phyloP scores from a whole-genome alignment of 2,797 vertebrate species.

The Octomys mimax region DNA sequence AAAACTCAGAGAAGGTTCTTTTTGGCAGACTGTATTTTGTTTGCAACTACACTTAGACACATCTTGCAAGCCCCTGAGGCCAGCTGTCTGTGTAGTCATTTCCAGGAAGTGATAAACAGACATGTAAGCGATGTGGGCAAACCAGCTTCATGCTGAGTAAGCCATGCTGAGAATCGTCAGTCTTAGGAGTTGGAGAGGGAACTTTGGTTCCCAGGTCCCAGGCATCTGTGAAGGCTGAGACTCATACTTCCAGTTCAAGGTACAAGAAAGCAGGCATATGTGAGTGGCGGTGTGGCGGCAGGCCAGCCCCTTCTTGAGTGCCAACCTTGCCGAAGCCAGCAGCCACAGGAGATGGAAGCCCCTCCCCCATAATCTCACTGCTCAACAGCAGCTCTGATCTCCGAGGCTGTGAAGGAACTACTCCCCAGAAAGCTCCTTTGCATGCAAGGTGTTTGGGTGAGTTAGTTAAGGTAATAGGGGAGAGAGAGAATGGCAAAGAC shows the following conservation, averaged over 20 bases:
- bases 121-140: accelerated
- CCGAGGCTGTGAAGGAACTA: background rate
- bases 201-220: background rate
- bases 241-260: background rate
- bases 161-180: background rate
- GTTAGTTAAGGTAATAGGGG: background rate
- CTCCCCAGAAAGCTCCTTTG: background rate
- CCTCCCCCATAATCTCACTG: too few species aligned
- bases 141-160: background rate
- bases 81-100: background rate
- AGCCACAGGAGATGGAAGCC: background rate
- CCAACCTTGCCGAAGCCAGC: background rate
- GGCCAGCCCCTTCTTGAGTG: background rate
- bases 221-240: background rate
- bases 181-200: background rate
- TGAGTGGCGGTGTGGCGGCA: background rate
- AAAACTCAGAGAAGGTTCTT: background rate
- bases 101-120: background rate
- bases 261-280: background rate
- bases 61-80: background rate
- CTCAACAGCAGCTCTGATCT: background rate
- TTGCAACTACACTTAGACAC: background rate
- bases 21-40: background rate
- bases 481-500: background rate
- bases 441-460: accelerated